Conservation (phyloP, 2,888 invertebrate species). For the Chironomus tentans region DNA sequence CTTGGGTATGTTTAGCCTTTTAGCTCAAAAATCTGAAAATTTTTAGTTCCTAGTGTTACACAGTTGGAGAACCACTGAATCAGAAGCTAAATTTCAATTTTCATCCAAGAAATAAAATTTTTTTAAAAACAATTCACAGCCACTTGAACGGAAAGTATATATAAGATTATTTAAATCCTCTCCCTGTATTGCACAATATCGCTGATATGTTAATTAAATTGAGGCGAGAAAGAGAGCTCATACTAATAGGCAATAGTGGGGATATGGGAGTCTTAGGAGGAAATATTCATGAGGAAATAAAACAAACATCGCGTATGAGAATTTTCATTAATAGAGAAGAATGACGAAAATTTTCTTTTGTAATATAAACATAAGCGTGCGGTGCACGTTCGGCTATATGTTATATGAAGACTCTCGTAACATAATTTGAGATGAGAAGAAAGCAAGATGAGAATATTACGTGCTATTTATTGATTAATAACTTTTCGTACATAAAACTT, state of each 20-base stretch:
- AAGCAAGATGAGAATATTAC: too few relatives aligned
- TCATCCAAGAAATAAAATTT: not conserved
- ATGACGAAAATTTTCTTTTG: constrained; percentile 24
- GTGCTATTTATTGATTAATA: too few relatives aligned
- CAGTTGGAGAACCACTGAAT: too few relatives aligned
- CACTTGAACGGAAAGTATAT: not conserved
- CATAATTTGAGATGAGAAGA: too few relatives aligned
- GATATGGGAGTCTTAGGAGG: not conserved
- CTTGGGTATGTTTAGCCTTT: too few relatives aligned
- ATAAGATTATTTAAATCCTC: not conserved
- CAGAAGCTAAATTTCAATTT: too few relatives aligned
- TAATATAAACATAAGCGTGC: constrained; percentile 13
- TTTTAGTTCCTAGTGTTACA: too few relatives aligned
- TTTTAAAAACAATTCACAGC: constrained; percentile 1
- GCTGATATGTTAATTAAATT: constrained; percentile 25
- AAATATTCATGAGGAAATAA: constrained; percentile 17
- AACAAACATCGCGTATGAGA: not conserved
- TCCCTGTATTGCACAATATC: constrained; percentile 10
- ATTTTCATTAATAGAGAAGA: not conserved
- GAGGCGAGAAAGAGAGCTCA: not conserved
- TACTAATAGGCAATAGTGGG: too few relatives aligned
- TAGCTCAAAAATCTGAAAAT: too few relatives aligned
- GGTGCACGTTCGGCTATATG: not conserved
- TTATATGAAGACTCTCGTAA: too few relatives aligned
- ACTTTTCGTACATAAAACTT: too few relatives aligned